Evolutionary conservation across 2,113 vertebrate genomes (phyloP).

Genomic region (Corythornis madagascariensis): DNA sequence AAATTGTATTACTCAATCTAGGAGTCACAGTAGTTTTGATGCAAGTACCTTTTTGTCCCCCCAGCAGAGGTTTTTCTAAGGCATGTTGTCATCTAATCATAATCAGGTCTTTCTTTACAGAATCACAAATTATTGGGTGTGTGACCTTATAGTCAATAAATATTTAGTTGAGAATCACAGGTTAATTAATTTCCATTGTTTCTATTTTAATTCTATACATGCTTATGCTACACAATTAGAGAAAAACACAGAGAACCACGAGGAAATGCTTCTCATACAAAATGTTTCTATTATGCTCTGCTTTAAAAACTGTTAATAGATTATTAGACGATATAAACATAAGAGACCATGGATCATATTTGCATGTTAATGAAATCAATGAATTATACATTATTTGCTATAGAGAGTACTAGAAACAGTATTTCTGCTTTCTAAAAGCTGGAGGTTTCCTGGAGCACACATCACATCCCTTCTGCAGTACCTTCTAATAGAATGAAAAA

Average conservation of each 20-base stretch:
- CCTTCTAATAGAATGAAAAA: constrained; percentile 48
- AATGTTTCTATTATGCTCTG: constrained; percentile 74
- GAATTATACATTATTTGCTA: constrained; percentile 79
- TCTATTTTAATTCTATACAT: constrained; percentile 33
- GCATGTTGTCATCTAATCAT: background rate
- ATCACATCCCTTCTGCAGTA: constrained; percentile 59
- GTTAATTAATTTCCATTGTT: constrained; percentile 43
- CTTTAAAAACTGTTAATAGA: constrained; percentile 78
- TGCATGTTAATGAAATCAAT: constrained; percentile 79
- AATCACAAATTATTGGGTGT: background rate
- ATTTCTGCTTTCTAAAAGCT: constrained; percentile 75
- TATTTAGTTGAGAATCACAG: constrained; percentile 40
- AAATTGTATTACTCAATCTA: background rate
- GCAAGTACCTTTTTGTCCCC: background rate
- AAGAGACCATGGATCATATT: constrained; percentile 76
- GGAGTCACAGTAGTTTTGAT: background rate
- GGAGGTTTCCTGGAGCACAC: constrained; percentile 67
- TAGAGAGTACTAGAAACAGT: constrained; percentile 69
- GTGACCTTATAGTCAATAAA: constrained; percentile 2
- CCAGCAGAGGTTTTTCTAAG: background rate
- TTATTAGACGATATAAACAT: constrained; percentile 78
- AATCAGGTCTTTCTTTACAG: background rate
- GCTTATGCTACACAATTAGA: constrained; percentile 41
- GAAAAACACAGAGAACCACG: background rate
- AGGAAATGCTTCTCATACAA: constrained; percentile 60